Base-by-base conservation (phyloP, 2,113 vertebrate species). In the Hyaena hyaena region DNA sequence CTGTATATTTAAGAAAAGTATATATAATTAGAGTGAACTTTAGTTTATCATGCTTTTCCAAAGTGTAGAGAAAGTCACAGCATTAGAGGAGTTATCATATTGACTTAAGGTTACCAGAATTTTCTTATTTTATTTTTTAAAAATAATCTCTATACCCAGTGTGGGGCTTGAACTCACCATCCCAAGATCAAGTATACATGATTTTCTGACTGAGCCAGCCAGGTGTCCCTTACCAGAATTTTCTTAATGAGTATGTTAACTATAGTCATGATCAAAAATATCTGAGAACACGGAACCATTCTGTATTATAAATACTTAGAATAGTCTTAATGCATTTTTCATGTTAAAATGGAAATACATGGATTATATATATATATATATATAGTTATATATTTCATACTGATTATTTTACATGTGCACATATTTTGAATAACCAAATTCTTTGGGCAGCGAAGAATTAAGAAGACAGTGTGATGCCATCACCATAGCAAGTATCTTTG, bases 231-330 rank as follows among this genome's bases (percentile, higher is more conserved):
- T 84, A 39, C 4, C 7, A 74, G 48, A 90, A 65, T 88, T 90
- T 92, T 95, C 43, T 87, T 79, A 95, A 85, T 31, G 12, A 92
- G 10, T 53, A 1, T 93, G 45, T 53, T 96, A 97, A 81, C 24
- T 45, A 31, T 5, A 66, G 43, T 65, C 58, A 53, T 65, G 61
- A 28, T 55, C 93, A 91, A 84, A 89, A 88, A 28, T 84, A 79
- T 68, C 73, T 91, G 74, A 76, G 9, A 76, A 89, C 24, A 81
- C 84, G 45, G 16, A 33, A 45, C 33, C 26, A 50, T 80, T 73
- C 23, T 85, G 31, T 53, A 68, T 33, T 48, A 79, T 28, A 86
- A 91, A 10, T 69, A 43, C 88, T 95, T 71, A 63, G 6, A 82
- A 65, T 61, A 76, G 39, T 77, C 77, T 3, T 14, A 76, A 16